Evolutionary conservation across 2,888 invertebrate genomes (phyloP).

Genomic region (Euspilapteryx auroguttella): DNA sequence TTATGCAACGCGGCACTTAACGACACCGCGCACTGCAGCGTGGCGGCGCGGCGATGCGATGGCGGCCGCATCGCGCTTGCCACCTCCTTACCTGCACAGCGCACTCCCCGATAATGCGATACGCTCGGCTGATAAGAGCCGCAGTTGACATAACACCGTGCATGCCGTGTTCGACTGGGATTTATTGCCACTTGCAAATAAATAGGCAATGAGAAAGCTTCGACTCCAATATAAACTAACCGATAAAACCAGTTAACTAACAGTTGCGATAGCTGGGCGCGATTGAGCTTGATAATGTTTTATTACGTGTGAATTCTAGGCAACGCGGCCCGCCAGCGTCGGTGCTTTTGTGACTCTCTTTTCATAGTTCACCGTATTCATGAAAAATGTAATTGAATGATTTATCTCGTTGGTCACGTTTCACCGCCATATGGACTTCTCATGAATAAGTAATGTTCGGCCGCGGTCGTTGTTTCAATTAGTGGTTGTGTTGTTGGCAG

Average conservation of each 20-base stretch:
- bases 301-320: slow-evolving; percentile 10
- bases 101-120: no score
- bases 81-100: no score
- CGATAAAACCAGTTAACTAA: slow-evolving; percentile 12
- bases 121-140: background rate
- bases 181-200: slow-evolving; percentile 10
- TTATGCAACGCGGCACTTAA: slow-evolving; percentile 47
- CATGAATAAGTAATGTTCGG: slow-evolving; percentile 57
- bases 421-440: slow-evolving; percentile 51
- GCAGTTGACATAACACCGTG: slow-evolving; percentile 11
- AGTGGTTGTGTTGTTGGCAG: slow-evolving; percentile 49
- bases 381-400: slow-evolving; percentile 55
- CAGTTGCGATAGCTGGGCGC: slow-evolving; percentile 1
- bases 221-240: slow-evolving; percentile 12
- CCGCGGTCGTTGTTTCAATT: slow-evolving; percentile 59
- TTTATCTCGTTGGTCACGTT: slow-evolving; percentile 55
- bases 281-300: slow-evolving; percentile 4
- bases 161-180: slow-evolving; percentile 12
- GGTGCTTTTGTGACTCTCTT: no score
- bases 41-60: no score
- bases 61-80: no score
- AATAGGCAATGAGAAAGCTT: slow-evolving; percentile 9
- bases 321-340: no score
- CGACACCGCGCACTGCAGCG: slow-evolving; percentile 17
- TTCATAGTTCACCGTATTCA: slow-evolving; percentile 20